Base-by-base conservation (phyloP, 2,888 invertebrate species). In the Serrognathus titanus region DNA sequence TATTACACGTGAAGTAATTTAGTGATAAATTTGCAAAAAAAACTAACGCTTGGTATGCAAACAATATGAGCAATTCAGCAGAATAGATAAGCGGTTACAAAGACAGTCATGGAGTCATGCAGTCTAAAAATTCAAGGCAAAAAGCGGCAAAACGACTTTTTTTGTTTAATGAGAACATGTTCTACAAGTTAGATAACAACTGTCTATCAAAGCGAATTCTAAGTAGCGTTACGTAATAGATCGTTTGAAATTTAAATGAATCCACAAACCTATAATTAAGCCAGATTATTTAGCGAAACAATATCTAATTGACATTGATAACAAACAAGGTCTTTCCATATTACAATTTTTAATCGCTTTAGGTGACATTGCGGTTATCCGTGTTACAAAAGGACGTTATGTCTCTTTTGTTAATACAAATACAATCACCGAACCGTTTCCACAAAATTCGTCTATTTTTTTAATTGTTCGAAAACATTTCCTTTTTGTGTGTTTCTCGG, bases 161-260 rank as follows among this genome's bases (percentile, higher is more conserved):
- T 55, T 45, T 50, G 41, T 55, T 45, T 49, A 49, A 49, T 41
- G 49, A 49, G 39, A 24, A 55, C 45, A n/a, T 31, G 43, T 13
- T 45, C 16, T 48, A 37, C 43, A 48, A 43, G 45, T 55, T 49
- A 55, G 55, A 49, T 55, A 49, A 43, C 41, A 37, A 53, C 40
- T 13, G 48, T 48, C 31, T 24, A 53, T 48, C 43, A 43, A 40
- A 45, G 49, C 36, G 49, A 58, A 61, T 65, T 62, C 59, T 49
- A 53, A 55, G 57, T 49, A 61, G 51, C 52, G 52, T 60, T 62
- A 57, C 55, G 58, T 54, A 62, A 64, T 57, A 48, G 20, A 49
- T 58, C 57, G 62, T 64, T 67, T 65, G 36, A 54, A 61, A 67
- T 69, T 66, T 59, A 68, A 69, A 69, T 69, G 58, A 54, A 63